phyloP scores from a whole-genome alignment of 1,140 invertebrate genomes.

The Ceratoteleas bidentatus region DNA sequence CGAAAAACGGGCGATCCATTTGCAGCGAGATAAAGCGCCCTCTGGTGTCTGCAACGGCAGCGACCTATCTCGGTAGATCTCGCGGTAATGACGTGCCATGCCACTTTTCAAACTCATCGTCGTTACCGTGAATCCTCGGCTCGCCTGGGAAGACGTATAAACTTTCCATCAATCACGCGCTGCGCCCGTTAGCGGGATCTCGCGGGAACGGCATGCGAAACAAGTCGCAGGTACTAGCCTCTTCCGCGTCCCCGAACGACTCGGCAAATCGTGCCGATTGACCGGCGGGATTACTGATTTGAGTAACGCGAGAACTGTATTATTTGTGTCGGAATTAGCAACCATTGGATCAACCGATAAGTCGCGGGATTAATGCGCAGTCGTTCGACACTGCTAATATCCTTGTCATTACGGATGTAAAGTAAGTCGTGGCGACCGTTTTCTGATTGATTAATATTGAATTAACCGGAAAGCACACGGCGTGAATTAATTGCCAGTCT shows the following conservation, averaged over 20 bases:
- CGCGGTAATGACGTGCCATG: conserved; percentile 71
- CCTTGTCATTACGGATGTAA: conserved; percentile 7
- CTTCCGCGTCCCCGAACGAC: conserved; percentile 31
- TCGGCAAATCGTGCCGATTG: too few relatives aligned
- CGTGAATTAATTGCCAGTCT: conserved; percentile 23
- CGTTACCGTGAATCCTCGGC: conserved; percentile 73
- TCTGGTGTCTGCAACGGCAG: conserved; percentile 43
- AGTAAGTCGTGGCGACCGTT: conserved; percentile 5
- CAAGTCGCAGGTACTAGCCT: conserved; percentile 25
- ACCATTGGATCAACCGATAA: conserved; percentile 8
- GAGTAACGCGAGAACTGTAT: not conserved
- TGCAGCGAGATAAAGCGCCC: not conserved
- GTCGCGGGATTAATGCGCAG: conserved; percentile 9
- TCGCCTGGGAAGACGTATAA: conserved; percentile 70
- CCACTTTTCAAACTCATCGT: conserved; percentile 69
- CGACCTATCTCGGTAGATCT: conserved; percentile 69
- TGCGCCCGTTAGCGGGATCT: conserved; percentile 39
- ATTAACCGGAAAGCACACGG: conserved; percentile 24
- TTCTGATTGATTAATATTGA: conserved; percentile 40
- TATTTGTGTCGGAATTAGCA: not conserved
- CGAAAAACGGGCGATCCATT: not conserved
- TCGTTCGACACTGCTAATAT: conserved; percentile 6
- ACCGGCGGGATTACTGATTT: too few relatives aligned
- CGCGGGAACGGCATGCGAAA: conserved; percentile 15
- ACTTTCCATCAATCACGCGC: conserved; percentile 72